These are phyloP conservation scores for Poecilus cupreus DNA, from an alignment of 2,888 invertebrate genomes.

Conservation along the genomic window DNA sequence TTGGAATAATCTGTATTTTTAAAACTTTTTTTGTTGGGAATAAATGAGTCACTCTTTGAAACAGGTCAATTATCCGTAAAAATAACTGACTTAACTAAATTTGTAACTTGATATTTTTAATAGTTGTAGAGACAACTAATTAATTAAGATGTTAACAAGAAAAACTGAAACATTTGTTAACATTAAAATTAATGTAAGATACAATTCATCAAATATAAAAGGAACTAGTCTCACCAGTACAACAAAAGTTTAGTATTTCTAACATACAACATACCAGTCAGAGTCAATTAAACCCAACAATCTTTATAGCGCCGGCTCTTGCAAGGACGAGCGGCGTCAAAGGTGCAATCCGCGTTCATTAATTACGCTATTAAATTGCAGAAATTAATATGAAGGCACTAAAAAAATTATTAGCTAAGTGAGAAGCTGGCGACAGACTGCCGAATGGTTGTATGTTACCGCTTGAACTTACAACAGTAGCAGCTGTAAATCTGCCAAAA, in stretches of 20 bases:
- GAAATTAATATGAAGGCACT: not conserved
- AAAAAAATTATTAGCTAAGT: not conserved
- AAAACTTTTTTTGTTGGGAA: not conserved
- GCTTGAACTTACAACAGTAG: not conserved
- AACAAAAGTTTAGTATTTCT: not conserved
- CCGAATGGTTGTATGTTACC: not conserved
- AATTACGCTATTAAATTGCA: constrained; percentile 22
- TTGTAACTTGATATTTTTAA: not conserved
- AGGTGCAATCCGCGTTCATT: constrained; percentile 9
- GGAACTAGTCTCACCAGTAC: not conserved
- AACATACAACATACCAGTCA: not conserved
- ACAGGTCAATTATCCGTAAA: not conserved
- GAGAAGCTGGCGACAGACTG: not conserved
- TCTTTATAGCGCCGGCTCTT: not conserved
- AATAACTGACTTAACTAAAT: not conserved
- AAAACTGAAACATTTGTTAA: not conserved
- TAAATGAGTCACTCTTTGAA: not conserved
- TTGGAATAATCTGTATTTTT: constrained; percentile 17
- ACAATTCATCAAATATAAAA: not conserved
- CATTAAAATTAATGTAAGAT: not conserved
- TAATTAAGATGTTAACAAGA: not conserved
- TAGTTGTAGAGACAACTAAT: not conserved
- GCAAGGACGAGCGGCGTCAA: not conserved
- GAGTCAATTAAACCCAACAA: not conserved
- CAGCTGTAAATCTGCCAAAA: constrained; percentile 40